Conservation (phyloP, 1,140 invertebrate genomes). For the Zeugodacus cucurbitae region DNA sequence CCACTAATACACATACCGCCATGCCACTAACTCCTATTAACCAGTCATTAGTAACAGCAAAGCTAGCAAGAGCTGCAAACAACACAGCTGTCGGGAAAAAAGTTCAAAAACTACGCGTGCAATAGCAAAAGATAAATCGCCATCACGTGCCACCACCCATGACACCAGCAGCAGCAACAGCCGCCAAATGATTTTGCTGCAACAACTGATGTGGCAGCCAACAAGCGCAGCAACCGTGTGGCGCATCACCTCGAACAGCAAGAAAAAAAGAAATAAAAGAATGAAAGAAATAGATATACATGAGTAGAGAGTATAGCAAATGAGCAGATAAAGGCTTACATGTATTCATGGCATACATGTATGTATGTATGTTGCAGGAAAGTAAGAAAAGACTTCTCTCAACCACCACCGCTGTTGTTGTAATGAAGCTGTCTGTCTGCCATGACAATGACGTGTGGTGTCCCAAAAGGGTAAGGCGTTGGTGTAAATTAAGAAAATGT, state of each 20-base stretch:
- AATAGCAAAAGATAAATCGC: slow-evolving; percentile 12
- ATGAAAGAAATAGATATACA: no score
- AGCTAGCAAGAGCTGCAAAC: neutral
- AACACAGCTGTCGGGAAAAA: neutral
- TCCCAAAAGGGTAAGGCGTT: neutral
- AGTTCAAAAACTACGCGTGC: neutral
- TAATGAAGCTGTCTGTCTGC: neutral
- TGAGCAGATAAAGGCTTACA: neutral
- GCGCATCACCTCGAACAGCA: neutral
- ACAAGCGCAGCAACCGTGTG: neutral
- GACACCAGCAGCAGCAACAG: neutral
- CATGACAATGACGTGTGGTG: neutral
- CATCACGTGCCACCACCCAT: neutral
- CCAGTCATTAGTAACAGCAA: neutral
- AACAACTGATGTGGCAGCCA: neutral
- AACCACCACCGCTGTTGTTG: neutral
- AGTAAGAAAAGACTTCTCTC: neutral
- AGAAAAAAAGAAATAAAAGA: neutral
- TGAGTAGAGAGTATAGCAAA: no score
- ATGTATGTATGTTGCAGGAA: no score
- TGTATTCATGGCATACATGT: no score
- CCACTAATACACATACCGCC: no score
- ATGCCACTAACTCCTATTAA: neutral
- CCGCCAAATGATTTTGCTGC: neutral
- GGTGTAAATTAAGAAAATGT: neutral